Conservation (phyloP, 2,888 invertebrate genomes). For the Ctenicera cuprea region DNA sequence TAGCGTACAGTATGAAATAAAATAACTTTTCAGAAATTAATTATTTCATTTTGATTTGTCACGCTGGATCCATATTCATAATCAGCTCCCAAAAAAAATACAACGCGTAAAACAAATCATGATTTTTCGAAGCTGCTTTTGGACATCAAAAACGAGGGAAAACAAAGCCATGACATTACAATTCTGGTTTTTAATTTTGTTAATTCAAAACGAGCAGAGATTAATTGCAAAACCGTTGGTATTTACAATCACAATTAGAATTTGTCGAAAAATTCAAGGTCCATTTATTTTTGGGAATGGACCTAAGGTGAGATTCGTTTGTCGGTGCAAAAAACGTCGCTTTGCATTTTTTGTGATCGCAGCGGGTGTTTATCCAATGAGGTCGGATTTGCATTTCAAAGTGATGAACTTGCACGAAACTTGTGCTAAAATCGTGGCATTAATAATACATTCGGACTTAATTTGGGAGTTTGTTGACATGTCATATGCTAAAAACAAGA, state of each 20-base stretch:
- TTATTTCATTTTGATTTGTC: neutral
- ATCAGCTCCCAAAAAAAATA: neutral
- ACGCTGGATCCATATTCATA: neutral
- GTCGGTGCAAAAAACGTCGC: constrained; percentile 14
- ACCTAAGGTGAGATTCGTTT: constrained; percentile 15
- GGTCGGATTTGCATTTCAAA: constrained; percentile 45
- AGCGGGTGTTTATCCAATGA: constrained; percentile 27
- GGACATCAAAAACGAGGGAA: neutral
- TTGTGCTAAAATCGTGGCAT: constrained; percentile 33
- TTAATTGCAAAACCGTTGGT: constrained; percentile 5
- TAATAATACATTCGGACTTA: constrained; percentile 42
- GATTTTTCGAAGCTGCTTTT: neutral
- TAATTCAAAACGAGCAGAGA: constrained; percentile 7
- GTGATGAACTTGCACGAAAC: constrained; percentile 44
- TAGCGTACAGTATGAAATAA: no score
- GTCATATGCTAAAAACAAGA: constrained; percentile 31
- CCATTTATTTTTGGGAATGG: constrained; percentile 5
- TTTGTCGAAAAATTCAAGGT: constrained; percentile 7
- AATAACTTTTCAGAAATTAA: neutral
- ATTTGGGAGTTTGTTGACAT: constrained; percentile 31
- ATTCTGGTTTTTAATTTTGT: constrained; percentile 10
- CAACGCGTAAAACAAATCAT: neutral
- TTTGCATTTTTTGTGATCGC: constrained; percentile 28
- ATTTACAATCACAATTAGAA: constrained; percentile 1
- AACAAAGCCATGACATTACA: constrained; percentile 13